Conservation (phyloP, 2,888 invertebrate genomes). For the Hoplodrina blanda region DNA sequence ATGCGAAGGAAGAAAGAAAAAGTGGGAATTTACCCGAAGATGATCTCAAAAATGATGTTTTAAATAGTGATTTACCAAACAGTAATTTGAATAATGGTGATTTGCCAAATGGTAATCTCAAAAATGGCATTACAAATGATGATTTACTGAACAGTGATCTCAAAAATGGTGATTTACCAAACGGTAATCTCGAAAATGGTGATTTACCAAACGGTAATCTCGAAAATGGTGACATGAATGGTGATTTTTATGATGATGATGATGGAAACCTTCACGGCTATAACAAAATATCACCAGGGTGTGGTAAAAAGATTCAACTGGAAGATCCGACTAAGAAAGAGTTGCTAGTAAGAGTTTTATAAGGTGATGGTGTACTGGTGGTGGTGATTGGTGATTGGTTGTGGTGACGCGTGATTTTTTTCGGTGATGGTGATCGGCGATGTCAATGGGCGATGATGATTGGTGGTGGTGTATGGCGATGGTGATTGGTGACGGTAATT, state of each 20-base stretch:
- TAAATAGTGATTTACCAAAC: conserved; percentile 26
- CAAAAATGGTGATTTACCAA: conserved; percentile 46
- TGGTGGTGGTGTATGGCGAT: conserved; percentile 21
- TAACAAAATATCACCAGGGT: conserved; percentile 79
- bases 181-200: conserved; percentile 36
- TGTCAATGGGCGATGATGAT: conserved; percentile 61
- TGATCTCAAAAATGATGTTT: conserved; percentile 49
- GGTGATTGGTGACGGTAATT: conserved; percentile 60
- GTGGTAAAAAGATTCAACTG: conserved; percentile 80
- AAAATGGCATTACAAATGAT: conserved; percentile 18
- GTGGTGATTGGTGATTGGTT: conserved; percentile 34
- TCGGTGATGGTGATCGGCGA: conserved; percentile 15
- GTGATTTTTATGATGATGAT: conserved; percentile 62
- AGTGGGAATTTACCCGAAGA: conserved; percentile 46
- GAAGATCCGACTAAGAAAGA: conserved; percentile 85
- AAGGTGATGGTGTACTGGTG: conserved; percentile 46
- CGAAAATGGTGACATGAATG: conserved; percentile 36
- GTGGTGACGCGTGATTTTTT: no score
- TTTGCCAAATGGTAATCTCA: background rate
- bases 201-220: conserved; percentile 51
- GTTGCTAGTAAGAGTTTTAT: conserved; percentile 76
- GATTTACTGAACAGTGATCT: conserved; percentile 45
- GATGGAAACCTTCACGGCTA: conserved; percentile 80
- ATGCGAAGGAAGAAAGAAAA: conserved; percentile 27
- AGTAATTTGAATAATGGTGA: conserved; percentile 10